phyloP scores from a whole-genome alignment of 2,888 invertebrate species.

The Caenorhabditis sulstoni region DNA sequence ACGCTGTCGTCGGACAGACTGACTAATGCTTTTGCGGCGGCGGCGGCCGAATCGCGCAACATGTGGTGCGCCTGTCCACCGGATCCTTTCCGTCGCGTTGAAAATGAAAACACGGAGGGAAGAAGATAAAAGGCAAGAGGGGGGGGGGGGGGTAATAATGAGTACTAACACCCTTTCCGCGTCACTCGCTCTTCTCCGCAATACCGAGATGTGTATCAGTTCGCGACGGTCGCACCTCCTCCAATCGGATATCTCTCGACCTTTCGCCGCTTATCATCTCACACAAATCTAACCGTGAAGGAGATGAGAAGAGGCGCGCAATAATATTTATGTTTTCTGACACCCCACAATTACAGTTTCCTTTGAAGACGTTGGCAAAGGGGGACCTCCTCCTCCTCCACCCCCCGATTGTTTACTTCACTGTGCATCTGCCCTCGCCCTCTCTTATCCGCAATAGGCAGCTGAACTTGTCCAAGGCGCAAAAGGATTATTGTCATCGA shows the following conservation, averaged over 20 bases:
- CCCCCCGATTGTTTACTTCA: not conserved
- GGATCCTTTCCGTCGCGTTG: not conserved
- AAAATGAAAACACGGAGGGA: too few relatives aligned
- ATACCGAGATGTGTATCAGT: too few relatives aligned
- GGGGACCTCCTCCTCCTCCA: too few relatives aligned
- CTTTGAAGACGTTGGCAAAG: too few relatives aligned
- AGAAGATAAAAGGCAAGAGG: too few relatives aligned
- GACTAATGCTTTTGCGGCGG: not conserved
- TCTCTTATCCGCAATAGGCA: slow-evolving; percentile 18
- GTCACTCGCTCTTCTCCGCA: too few relatives aligned
- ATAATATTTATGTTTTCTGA: not conserved
- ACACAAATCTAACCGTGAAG: not conserved
- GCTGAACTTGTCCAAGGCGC: slow-evolving; percentile 25
- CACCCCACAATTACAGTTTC: too few relatives aligned
- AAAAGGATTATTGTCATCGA: slow-evolving; percentile 38
- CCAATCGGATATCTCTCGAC: too few relatives aligned
- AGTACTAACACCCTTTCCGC: too few relatives aligned
- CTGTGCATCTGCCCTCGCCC: not conserved
- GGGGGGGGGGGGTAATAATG: too few relatives aligned
- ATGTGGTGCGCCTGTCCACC: slow-evolving; percentile 29
- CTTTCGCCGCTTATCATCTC: not conserved
- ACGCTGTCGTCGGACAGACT: not conserved
- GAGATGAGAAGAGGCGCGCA: not conserved
- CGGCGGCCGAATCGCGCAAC: slow-evolving; percentile 2
- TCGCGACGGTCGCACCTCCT: too few relatives aligned